Evolutionary conservation across 2,113 vertebrate species (phyloP).

Genomic region (Tylochromis polylepis): DNA sequence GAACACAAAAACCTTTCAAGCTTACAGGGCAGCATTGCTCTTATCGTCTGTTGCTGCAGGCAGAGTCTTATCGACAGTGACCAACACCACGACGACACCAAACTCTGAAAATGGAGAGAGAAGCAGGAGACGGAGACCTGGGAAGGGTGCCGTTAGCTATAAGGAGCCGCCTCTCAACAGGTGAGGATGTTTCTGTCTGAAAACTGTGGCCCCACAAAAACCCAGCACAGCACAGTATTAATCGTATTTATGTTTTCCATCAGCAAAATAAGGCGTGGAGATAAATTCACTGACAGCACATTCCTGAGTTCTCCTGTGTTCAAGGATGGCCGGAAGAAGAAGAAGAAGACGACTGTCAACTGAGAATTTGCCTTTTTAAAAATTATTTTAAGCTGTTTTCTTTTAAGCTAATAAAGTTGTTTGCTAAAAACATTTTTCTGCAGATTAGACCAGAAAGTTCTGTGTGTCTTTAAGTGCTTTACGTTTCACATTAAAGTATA

Average conservation of each 20-base stretch:
- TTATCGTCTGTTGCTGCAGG: conserved; percentile 21
- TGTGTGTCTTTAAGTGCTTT: background rate
- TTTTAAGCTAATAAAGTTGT: background rate
- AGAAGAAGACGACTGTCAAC: background rate
- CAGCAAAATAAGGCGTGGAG: conserved; percentile 76
- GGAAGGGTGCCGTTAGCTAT: conserved; percentile 50
- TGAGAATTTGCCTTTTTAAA: background rate
- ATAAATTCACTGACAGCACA: conserved; percentile 59
- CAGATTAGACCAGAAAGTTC: background rate
- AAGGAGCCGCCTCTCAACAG: conserved; percentile 69
- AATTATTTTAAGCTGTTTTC: background rate
- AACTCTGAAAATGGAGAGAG: background rate
- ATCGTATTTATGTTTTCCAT: background rate
- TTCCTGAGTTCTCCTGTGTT: conserved; percentile 67
- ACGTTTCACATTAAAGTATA: background rate
- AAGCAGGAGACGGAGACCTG: conserved; percentile 22
- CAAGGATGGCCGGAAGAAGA: conserved; percentile 55
- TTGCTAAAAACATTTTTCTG: background rate
- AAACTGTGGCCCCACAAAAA: accelerated
- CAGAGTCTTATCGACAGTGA: conserved; percentile 55
- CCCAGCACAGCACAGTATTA: background rate
- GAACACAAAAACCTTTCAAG: background rate
- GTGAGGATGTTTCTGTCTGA: conserved; percentile 29
- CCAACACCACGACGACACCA: conserved; percentile 48
- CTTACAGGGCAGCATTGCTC: background rate